Conservation (phyloP, 2,113 vertebrate genomes). For the Paracyprichromis sp. region DNA sequence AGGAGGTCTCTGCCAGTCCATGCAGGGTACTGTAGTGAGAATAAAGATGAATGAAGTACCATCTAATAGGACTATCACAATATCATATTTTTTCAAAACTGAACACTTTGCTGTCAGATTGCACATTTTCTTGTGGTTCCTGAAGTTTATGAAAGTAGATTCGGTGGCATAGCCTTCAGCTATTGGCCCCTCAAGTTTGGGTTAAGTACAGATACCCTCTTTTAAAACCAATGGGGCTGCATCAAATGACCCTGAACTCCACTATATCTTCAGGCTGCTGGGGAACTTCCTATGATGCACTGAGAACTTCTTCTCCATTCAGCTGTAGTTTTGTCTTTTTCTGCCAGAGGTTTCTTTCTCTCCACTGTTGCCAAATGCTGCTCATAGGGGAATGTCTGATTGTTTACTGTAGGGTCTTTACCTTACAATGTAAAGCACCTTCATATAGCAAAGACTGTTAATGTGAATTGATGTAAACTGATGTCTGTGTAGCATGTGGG, state of each 20-base stretch:
- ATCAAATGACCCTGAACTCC: not conserved
- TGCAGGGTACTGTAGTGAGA: not conserved
- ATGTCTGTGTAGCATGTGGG: not conserved
- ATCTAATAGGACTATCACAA: too few relatives aligned
- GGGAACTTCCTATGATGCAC: not conserved
- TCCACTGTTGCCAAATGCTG: not conserved
- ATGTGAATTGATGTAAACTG: not conserved
- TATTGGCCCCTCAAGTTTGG: not conserved
- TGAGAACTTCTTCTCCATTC: not conserved
- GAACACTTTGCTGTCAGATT: not conserved
- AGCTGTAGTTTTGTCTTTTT: not conserved
- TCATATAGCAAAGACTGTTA: not conserved
- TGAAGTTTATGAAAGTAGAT: not conserved
- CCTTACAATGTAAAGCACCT: rapidly evolving
- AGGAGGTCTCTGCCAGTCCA: not conserved
- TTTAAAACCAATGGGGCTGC: not conserved
- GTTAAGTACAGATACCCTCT: not conserved
- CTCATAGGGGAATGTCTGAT: not conserved
- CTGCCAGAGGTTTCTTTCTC: not conserved
- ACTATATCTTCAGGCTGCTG: not conserved
- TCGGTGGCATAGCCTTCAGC: not conserved
- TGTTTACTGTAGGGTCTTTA: not conserved
- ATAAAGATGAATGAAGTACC: not conserved
- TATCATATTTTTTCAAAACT: not conserved
- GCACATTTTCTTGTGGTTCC: not conserved